Conservation (phyloP, 2,797 vertebrate species). For the Valencia hispanica region DNA sequence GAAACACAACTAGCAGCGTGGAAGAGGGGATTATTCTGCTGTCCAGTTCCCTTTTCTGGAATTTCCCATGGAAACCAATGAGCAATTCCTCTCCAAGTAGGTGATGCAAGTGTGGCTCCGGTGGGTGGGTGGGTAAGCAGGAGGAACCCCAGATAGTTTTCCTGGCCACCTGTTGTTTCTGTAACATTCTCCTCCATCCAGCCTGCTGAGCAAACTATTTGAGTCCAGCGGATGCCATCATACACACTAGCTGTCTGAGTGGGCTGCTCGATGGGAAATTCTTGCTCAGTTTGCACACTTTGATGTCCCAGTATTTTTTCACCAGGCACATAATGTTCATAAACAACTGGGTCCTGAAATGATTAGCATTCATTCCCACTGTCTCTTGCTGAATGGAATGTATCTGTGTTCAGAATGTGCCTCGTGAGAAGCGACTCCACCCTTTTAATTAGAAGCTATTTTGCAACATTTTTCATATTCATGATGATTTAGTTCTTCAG, state of each 20-base stretch:
- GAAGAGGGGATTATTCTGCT: slow-evolving; percentile 39
- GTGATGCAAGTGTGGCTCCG: slow-evolving; percentile 73
- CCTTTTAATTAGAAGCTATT: slow-evolving; percentile 42
- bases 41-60: slow-evolving; percentile 65
- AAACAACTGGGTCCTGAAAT: slow-evolving; percentile 38
- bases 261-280: slow-evolving; percentile 50
- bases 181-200: slow-evolving; percentile 70
- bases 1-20: slow-evolving; percentile 58
- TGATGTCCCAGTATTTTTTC: slow-evolving; percentile 59
- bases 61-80: slow-evolving; percentile 78
- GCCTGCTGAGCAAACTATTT: slow-evolving; percentile 77
- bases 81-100: slow-evolving; percentile 78
- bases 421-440: slow-evolving; percentile 28
- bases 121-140: slow-evolving; percentile 39
- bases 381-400: slow-evolving; percentile 28
- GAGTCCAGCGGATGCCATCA: slow-evolving; percentile 70
- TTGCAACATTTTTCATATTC: slow-evolving; percentile 17
- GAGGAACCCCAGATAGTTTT: slow-evolving; percentile 68
- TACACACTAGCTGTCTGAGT: slow-evolving; percentile 74
- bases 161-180: slow-evolving; percentile 80
- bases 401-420: slow-evolving; percentile 42
- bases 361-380: slow-evolving; percentile 39
- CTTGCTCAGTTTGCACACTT: slow-evolving; percentile 45
- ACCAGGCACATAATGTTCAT: slow-evolving; percentile 13
- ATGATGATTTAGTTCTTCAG: neutral